A percentile compares a stretch with the other conserved stretches of the same genome.
phyloP scores from a whole-genome alignment of 1,140 invertebrate genomes.

The Heterodera carotae region DNA sequence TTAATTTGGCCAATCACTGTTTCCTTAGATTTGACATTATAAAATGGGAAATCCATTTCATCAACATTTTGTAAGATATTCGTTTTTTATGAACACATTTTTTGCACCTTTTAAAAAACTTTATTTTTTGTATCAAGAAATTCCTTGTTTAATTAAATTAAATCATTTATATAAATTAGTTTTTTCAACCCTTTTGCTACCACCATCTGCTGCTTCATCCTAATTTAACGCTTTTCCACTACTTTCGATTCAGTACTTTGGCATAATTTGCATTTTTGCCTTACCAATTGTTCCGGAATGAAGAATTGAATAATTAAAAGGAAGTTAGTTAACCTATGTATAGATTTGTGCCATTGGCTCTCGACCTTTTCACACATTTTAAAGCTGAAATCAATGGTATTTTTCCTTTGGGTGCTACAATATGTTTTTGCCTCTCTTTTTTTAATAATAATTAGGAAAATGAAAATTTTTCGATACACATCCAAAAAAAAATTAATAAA shows the following conservation, averaged over 20 bases:
- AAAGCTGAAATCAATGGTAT: neutral
- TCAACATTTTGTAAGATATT: no score
- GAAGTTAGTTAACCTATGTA: neutral
- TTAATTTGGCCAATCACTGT: neutral
- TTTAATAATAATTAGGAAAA: neutral
- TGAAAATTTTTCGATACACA: no score
- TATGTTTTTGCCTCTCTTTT: neutral
- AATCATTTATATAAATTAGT: no score
- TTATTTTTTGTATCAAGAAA: no score
- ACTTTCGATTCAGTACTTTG: neutral
- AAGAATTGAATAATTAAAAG: conserved; percentile 3
- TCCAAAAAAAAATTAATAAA: neutral
- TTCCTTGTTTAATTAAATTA: no score
- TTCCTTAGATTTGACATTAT: no score
- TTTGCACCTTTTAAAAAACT: no score
- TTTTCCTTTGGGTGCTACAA: neutral
- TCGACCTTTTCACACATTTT: neutral
- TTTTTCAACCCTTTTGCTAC: no score
- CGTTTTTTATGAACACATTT: no score
- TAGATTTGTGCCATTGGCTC: no score
- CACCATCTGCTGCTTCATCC: no score
- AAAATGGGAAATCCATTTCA: no score
- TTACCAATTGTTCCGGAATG: neutral
- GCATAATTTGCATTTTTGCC: neutral
- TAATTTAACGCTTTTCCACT: neutral